Evolutionary conservation across 2,113 vertebrate species (phyloP).

Genomic region (Athene cunicularia): DNA sequence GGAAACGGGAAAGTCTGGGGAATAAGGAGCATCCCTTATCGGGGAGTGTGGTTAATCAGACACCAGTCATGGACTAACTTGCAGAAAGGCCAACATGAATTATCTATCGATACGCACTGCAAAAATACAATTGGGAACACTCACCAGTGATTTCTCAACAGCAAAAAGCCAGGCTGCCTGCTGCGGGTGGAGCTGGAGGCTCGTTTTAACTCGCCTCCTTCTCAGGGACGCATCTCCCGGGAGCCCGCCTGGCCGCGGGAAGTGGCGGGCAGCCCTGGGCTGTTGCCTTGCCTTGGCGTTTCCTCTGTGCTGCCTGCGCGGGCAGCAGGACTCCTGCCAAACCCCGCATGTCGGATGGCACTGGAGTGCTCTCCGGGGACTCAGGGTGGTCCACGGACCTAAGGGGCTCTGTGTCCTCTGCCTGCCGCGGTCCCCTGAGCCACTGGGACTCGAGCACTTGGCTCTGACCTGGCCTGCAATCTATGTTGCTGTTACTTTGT

Average conservation of each 20-base stretch:
- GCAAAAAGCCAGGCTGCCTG: background rate
- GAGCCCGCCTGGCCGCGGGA: background rate
- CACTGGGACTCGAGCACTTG: accelerated
- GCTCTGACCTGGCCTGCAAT: background rate
- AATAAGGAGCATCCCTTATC: background rate
- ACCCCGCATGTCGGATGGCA: accelerated
- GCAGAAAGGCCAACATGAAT: background rate
- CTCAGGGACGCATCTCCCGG: accelerated
- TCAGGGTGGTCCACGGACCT: background rate
- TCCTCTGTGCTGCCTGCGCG: background rate
- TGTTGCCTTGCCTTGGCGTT: background rate
- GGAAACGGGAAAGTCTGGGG: background rate
- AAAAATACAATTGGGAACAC: accelerated
- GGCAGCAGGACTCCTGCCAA: background rate
- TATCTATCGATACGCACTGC: accelerated
- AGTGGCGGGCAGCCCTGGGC: background rate
- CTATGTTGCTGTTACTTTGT: background rate
- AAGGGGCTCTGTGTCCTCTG: background rate
- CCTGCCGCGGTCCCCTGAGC: background rate
- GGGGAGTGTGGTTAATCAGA: background rate
- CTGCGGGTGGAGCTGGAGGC: background rate
- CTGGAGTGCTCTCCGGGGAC: accelerated
- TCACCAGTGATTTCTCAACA: background rate
- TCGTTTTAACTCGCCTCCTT: background rate
- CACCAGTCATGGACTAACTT: background rate